phyloP scores from a whole-genome alignment of 2,113 vertebrate genomes.

The Trichechus manatus region DNA sequence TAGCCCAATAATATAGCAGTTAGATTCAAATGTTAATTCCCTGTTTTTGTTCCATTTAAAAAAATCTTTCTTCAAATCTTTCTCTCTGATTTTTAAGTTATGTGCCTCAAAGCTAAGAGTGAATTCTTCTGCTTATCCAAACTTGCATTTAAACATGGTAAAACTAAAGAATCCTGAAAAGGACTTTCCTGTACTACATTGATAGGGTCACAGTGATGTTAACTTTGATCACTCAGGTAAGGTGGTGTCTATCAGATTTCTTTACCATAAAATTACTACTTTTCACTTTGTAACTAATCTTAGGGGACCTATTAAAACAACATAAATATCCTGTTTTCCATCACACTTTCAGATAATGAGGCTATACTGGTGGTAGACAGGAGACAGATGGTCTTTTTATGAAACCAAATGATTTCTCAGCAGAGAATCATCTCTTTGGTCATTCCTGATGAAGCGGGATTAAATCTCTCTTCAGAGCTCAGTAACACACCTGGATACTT shows the following conservation, averaged over 20 bases:
- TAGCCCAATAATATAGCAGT: not conserved
- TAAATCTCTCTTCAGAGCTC: not conserved
- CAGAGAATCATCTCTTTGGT: not conserved
- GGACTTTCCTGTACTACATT: not conserved
- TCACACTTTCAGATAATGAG: not conserved
- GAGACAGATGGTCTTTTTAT: not conserved
- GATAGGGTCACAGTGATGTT: constrained; percentile 2
- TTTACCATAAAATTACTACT: not conserved
- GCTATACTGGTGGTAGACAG: not conserved
- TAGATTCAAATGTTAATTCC: constrained; percentile 38
- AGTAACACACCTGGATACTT: not conserved
- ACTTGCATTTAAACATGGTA: not conserved
- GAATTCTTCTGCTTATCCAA: not conserved
- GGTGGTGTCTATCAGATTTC: not conserved
- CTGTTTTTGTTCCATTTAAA: not conserved
- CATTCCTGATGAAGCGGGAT: not conserved
- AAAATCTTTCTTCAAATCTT: not conserved
- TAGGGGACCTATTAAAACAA: not conserved
- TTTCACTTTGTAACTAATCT: not conserved
- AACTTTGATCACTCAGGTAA: not conserved
- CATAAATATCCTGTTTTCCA: not conserved
- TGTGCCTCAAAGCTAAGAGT: not conserved
- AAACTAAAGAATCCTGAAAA: not conserved
- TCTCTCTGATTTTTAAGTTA: constrained; percentile 6
- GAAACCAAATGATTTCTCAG: constrained; percentile 2